These are phyloP conservation scores for Orthosia incerta DNA, from an alignment of 2,888 invertebrate genomes.

Conservation along the genomic window DNA sequence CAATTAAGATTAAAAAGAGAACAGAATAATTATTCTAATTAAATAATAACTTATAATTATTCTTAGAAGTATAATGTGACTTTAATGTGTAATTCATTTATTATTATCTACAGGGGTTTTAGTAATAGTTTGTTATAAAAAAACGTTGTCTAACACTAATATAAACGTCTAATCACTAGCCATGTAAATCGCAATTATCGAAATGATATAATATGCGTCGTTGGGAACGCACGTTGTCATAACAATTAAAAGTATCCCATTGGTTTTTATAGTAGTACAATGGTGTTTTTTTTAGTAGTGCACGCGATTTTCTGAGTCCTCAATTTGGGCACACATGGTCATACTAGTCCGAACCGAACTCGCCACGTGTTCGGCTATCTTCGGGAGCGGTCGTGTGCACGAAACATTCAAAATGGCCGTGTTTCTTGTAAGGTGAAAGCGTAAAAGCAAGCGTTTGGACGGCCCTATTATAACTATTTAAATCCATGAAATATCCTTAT, in stretches of 20 bases:
- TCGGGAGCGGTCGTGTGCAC: no score
- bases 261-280: no score
- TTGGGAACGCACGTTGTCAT: conserved; percentile 61
- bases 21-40: conserved; percentile 58
- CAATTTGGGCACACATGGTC: no score
- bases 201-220: conserved; percentile 70
- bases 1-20: conserved; percentile 58
- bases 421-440: no score
- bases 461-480: no score
- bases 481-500: no score
- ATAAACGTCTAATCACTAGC: conserved; percentile 90
- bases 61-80: conserved; percentile 64
- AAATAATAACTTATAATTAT: conserved; percentile 55
- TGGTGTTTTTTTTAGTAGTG: no score
- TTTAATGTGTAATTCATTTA: conserved; percentile 65
- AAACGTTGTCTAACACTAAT: conserved; percentile 81
- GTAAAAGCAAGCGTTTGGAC: no score
- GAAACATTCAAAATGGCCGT: no score
- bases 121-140: conserved; percentile 77
- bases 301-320: no score
- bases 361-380: no score
- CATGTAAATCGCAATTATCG: conserved; percentile 87
- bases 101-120: conserved; percentile 81
- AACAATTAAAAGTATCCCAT: conserved; percentile 28
- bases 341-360: no score